Percentiles rank a stretch among this genome's conserved stretches.
Evolutionary conservation across 2,797 vertebrate species (phyloP).

Genomic region (Periparus ater): DNA sequence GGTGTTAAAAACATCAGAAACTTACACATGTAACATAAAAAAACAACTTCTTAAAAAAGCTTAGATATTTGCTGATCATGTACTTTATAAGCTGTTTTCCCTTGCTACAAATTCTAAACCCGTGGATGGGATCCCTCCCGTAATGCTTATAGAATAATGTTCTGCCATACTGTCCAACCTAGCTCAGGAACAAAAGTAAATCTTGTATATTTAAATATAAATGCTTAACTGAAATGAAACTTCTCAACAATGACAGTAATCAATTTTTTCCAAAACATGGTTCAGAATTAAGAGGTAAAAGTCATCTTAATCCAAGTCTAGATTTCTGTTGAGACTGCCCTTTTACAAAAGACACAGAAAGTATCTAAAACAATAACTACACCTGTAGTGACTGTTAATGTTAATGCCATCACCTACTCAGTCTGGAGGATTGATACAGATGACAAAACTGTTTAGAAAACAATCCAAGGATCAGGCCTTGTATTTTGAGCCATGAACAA

Average conservation of each 20-base stretch:
- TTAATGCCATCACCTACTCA: background rate
- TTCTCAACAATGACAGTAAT: background rate
- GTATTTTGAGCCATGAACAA: background rate
- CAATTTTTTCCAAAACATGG: background rate
- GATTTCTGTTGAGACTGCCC: background rate
- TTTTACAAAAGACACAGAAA: background rate
- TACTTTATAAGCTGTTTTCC: background rate
- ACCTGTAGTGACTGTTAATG: background rate
- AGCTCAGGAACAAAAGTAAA: background rate
- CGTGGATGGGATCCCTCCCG: background rate
- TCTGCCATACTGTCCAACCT: background rate
- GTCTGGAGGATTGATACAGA: background rate
- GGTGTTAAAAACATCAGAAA: background rate
- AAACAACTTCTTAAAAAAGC: background rate
- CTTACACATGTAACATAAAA: background rate
- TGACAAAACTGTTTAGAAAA: background rate
- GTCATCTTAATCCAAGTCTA: background rate
- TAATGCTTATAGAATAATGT: background rate
- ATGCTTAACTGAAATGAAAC: background rate
- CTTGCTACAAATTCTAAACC: background rate
- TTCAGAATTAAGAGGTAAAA: background rate
- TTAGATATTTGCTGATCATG: background rate
- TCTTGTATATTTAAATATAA: background rate
- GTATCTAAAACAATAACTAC: background rate
- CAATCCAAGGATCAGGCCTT: background rate